Evolutionary conservation across 2,888 invertebrate genomes (phyloP).

Genomic region (Chymomyza procnemis): DNA sequence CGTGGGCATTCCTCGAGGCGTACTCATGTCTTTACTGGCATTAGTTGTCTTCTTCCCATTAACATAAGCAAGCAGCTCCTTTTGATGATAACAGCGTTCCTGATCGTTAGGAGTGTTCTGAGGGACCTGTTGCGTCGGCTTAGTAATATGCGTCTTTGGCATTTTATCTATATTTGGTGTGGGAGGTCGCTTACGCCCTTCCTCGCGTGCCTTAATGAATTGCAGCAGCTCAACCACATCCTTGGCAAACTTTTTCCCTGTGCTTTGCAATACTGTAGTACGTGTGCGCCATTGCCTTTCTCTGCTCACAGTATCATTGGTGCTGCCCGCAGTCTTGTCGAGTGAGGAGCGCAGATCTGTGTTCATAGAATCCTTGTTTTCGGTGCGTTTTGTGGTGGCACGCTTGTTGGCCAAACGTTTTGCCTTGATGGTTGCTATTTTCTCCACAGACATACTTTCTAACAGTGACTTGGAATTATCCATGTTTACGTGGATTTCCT

Average conservation of each 20-base stretch:
- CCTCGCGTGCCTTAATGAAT: slow-evolving; percentile 95
- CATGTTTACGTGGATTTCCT: slow-evolving; percentile 95
- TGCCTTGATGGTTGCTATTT: slow-evolving; percentile 98
- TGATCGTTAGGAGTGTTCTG: slow-evolving; percentile 99
- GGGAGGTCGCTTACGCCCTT: slow-evolving; percentile 85
- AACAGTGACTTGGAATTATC: slow-evolving; percentile 96
- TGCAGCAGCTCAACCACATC: slow-evolving; percentile 94
- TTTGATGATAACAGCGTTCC: slow-evolving; percentile 94
- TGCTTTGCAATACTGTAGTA: slow-evolving; percentile 95
- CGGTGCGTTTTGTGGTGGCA: slow-evolving; percentile 96
- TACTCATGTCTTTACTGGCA: no score
- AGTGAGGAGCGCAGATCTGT: slow-evolving; percentile 92
- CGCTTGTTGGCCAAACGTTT: slow-evolving; percentile 97
- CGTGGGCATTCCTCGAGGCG: no score
- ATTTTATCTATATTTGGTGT: slow-evolving; percentile 80
- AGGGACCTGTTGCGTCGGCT: slow-evolving; percentile 81
- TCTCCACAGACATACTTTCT: slow-evolving; percentile 98
- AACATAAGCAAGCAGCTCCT: no score
- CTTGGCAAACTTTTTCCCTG: slow-evolving; percentile 95
- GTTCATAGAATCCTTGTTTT: slow-evolving; percentile 88
- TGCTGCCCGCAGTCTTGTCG: slow-evolving; percentile 96
- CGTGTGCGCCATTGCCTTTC: slow-evolving; percentile 98
- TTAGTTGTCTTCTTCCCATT: no score
- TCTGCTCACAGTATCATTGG: slow-evolving; percentile 95
- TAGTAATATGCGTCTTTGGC: slow-evolving; percentile 78